Percentiles rank a stretch among this genome's conserved stretches.
Evolutionary conservation across 1,140 invertebrate species (phyloP).

Genomic region (Andricus grossulariae): DNA sequence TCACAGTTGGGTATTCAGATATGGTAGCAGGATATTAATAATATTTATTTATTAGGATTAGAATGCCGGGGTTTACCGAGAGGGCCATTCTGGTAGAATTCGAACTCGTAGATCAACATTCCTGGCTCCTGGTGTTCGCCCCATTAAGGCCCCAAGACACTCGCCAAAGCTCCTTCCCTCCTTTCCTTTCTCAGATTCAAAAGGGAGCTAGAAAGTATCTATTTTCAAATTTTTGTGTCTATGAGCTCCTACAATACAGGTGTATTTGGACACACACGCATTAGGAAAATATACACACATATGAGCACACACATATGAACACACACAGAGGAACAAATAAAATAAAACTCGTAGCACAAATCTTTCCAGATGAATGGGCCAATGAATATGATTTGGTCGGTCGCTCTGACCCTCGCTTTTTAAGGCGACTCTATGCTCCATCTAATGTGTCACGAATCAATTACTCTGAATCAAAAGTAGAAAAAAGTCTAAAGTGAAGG

Average conservation of each 20-base stretch:
- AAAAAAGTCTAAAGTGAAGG: conserved; percentile 53
- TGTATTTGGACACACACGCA: conserved; percentile 32
- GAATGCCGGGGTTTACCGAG: conserved; percentile 37
- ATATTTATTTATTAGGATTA: conserved; percentile 59
- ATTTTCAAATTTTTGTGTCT: conserved; percentile 41
- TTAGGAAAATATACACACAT: background rate
- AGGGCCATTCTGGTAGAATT: conserved; percentile 45
- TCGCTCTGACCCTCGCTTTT: conserved; percentile 35
- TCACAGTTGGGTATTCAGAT: conserved; percentile 44
- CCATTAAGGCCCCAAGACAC: conserved; percentile 40
- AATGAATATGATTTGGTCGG: conserved; percentile 58
- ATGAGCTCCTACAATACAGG: conserved; percentile 24
- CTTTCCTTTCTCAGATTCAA: conserved; percentile 29
- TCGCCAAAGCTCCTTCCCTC: background rate
- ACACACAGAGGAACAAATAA: conserved; percentile 39
- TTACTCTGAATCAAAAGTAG: conserved; percentile 57
- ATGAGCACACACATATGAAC: background rate
- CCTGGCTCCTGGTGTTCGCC: conserved; percentile 57
- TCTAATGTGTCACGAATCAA: conserved; percentile 59
- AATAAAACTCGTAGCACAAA: conserved; percentile 51
- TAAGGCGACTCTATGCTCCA: conserved; percentile 42
- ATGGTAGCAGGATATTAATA: conserved; percentile 53
- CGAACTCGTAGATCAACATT: conserved; percentile 66
- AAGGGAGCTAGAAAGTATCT: conserved; percentile 14
- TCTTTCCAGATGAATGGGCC: conserved; percentile 59